Evolutionary conservation across 2,113 vertebrate species (phyloP), one percentile per base, ranked within the genome.

Genomic region (Oostethus manadensis): DNA sequence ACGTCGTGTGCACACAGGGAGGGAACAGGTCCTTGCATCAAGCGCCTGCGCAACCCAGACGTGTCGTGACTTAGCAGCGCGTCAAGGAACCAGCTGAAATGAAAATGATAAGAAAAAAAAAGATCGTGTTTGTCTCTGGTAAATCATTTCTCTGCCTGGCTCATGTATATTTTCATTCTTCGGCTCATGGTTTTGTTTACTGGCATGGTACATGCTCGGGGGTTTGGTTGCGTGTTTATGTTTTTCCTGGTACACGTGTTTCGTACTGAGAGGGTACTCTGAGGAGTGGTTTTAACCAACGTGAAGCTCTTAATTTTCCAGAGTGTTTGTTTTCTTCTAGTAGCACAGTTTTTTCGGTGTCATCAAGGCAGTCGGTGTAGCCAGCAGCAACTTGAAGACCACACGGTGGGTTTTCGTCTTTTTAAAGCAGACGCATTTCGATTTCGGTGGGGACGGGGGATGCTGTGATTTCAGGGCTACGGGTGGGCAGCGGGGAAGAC

Each of bases 101-200:
- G 63, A 87, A 89, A 72, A 42, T 38, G 17, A 58, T 58, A 58
- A 44, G 43, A 62, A 70, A 73, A 70, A 73, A 70, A 69, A 72
- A 45, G 3, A 75, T 45, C 22, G 78, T 68, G 81, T 88, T 76
- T 75, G 83, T 87, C 91, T 91, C 86, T 92, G 91, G 90, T 92
- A 91, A 93, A 93, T 92, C 88, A 90, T 92, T 91, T 83, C 88
- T 86, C 83, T 88, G 83, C 84, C 89, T 91, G 86, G 80, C 81
- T 82, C 65, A 62, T 90, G 86, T 80, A 79, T 80, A 83, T 85
- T 84, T 66, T 77, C 78, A 74, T 79, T 77, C 89, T 84, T 82
- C 66, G 66, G 74, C 82, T 85, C 88, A 76, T 70, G 64, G 66
- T 90, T 89, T 86, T 88, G 90, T 92, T 90, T 86, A 69, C 81